Conservation (phyloP, 2,113 vertebrate genomes). For the Ceratotherium simum region DNA sequence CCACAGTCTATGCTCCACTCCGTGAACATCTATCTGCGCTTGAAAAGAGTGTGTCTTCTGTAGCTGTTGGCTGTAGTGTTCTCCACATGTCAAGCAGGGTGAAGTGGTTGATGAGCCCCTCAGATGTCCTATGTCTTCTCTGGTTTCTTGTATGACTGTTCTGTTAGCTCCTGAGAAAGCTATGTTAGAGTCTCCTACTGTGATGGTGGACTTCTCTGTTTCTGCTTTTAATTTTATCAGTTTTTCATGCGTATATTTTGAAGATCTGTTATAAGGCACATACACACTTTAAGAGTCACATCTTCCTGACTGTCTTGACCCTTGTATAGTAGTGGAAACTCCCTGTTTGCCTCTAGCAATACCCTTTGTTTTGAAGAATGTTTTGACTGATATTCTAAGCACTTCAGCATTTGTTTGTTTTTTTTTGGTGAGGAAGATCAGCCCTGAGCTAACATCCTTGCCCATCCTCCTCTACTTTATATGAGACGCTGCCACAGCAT, state of each 20-base stretch:
- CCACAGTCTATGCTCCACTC: not conserved
- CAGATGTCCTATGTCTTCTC: not conserved
- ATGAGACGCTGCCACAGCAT: no score
- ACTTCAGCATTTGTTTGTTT: no score
- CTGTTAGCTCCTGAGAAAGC: not conserved
- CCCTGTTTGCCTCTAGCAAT: not conserved
- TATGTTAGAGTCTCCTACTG: not conserved
- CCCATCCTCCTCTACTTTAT: no score
- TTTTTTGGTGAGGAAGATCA: no score
- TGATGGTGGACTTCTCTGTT: not conserved
- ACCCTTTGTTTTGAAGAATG: not conserved
- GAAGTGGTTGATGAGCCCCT: not conserved
- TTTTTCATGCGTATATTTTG: not conserved
- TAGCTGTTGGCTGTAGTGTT: not conserved
- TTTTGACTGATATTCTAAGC: not conserved
- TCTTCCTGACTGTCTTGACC: not conserved
- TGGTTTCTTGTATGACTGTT: not conserved
- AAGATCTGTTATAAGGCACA: not conserved
- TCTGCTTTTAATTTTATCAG: not conserved
- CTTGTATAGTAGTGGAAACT: not conserved
- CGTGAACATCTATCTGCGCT: not conserved
- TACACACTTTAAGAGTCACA: fast-evolving
- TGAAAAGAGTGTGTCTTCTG: not conserved
- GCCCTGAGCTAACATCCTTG: no score
- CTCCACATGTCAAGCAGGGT: not conserved